Base-by-base conservation (phyloP, 1,140 invertebrate genomes). In the Carposina sasakii region DNA sequence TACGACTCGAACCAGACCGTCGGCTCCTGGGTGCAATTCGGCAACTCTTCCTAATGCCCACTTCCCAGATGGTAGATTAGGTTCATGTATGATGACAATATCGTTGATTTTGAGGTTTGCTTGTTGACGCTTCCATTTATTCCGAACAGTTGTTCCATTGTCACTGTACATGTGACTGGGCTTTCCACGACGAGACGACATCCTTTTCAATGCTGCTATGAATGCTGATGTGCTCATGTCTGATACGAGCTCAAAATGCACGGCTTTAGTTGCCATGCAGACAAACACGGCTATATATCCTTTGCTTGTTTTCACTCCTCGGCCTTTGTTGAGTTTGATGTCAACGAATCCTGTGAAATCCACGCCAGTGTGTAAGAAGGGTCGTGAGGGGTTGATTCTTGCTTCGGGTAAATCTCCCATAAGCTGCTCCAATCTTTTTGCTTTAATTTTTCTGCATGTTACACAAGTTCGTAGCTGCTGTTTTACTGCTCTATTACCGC, bases 181-280 rank as follows among this genome's bases (percentile, higher is more conserved):
- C 33, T 34, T 10, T 34, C 33, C 33, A 34, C 33, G 33, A 16
- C 33, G 33, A 13, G 33, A 23, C 22, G 28, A n/a, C 57, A 87
- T 82, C 26, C 81, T 33, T 17, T 66, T 44, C 0, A 86, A 24
- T 19, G 71, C 61, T 24, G 60, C 57, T 13, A 85, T 41, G 52
- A 82, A 84, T 9, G 57, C 49, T 28, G 74, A 55, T 5, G 79
- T 81, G 6, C 54, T 52, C 2, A 87, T 40, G 13, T 61, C 68
- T 12, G 62, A 62, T 0, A 67, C 72, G 1, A 76, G 23, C 45
- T 87, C 83, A 1, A 87, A 24, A 48, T 87, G 84, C 4, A 87
- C 60, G 0, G 77, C 82, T 48, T 81, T 66, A 0, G 66, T 73
- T 45, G 24, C 60, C 51, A 56, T 48, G 40, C 75, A 85, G 0